Base-by-base conservation (phyloP, 2,113 vertebrate species). In the Psettodes erumei region DNA sequence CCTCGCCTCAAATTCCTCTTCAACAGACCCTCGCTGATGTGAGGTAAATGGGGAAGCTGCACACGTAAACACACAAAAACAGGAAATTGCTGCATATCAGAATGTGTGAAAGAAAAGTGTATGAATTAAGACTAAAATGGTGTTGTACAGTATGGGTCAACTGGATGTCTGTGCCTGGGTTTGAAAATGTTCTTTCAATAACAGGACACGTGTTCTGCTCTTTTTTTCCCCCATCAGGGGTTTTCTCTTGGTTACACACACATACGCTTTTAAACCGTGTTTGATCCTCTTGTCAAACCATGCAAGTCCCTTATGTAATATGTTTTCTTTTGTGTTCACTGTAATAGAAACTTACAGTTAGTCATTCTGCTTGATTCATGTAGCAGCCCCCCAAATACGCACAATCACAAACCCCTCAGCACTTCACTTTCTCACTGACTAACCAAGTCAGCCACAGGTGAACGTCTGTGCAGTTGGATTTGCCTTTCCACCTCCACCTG, bases 21-120 rank as follows among this genome's bases (percentile, higher is more conserved):
- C 96, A 99, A 98, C 88, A 99, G 84, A 81, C 97, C 94, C 85
- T 99, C 98, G 10, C 95, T 98, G 88, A 99, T 99, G 75, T 99
- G 98, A 87, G 97, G 97, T 94, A 99, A 86, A 79, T 99, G 96
- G 8, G 96, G 96, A 88, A 98, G 94, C 94, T 99, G 94, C 55
- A 90, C 90, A 25, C 2, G 50, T 23, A 35, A 40, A 51, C 47
- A 83, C 0, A 55, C n/a, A 53, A 18, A 61, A 3, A 58, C 1
- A 21, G 23, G 27, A 23, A 61, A 68, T 60, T 25, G 19, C 23
- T 58, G 21, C 7, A 25, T 4, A 38, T 62, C 18, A 56, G 33
- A 28, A 33, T 43, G 38, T 48, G 47, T 19, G 18, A 54, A 81
- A 71, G 2, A 0, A 11, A 7, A 62, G 13, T 38, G 59, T 55